Evolutionary conservation across 2,797 vertebrate genomes (phyloP).

Genomic region (Phylloscopus collybita): DNA sequence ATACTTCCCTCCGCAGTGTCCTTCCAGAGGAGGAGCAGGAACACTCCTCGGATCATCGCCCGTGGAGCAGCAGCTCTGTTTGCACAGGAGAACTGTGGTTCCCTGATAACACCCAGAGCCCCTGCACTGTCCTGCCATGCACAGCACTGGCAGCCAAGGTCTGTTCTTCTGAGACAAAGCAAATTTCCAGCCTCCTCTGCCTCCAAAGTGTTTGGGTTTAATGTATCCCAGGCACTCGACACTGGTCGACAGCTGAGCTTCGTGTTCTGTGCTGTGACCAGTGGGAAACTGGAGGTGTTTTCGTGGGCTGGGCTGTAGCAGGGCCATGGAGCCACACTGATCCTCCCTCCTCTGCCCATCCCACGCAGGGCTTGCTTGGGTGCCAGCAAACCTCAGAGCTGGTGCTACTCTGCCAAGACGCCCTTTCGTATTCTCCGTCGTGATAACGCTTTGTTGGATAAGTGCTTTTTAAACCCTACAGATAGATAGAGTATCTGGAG

Average conservation of each 20-base stretch:
- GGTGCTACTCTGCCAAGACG: background rate
- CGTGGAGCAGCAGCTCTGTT: background rate
- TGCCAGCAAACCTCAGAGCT: background rate
- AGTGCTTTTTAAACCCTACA: slow-evolving; percentile 68
- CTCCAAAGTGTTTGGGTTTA: background rate
- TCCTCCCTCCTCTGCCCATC: background rate
- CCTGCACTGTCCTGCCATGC: background rate
- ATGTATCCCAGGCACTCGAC: background rate
- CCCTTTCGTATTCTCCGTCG: slow-evolving; percentile 16
- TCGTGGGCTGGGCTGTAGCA: rapidly evolving
- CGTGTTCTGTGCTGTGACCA: rapidly evolving
- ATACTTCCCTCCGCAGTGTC: background rate
- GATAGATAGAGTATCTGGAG: slow-evolving; percentile 61
- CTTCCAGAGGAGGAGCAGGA: slow-evolving; percentile 7
- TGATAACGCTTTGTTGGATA: slow-evolving; percentile 54
- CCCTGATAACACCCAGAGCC: background rate
- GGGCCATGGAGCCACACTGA: rapidly evolving
- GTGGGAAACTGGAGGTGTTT: background rate
- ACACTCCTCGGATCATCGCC: background rate
- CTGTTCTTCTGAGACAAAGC: background rate
- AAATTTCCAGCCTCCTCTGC: background rate
- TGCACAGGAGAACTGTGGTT: background rate
- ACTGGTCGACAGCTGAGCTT: rapidly evolving
- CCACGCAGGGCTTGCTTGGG: rapidly evolving
- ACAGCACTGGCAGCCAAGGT: background rate